Conservation (phyloP, 2,113 vertebrate species). For the Danio rerio region GRCz12tu NC_133200.1:18176001-18176500, state of each 20-base stretch:
- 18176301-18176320: conserved; percentile 30
- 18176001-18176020: too few species aligned
- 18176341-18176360: conserved; percentile 22
- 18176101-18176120: too few species aligned
- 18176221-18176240: not conserved
- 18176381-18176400: conserved; percentile 51
- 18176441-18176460: not conserved
- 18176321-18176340: conserved; percentile 45
- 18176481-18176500: not conserved
- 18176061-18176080: too few species aligned
- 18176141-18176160: too few species aligned
- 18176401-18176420: conserved; percentile 43
- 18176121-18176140: too few species aligned
- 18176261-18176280: not conserved
- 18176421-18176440: conserved; percentile 46
- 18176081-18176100: too few species aligned
- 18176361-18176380: not conserved
- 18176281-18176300: not conserved
- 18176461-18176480: not conserved
- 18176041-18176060: too few species aligned
- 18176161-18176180: too few species aligned
- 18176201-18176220: too few species aligned
- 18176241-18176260: not conserved
- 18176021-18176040: too few species aligned
- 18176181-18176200: too few species aligned